These are phyloP conservation scores for Nycticryphes semicollaris DNA, from an alignment of 2,113 vertebrate genomes.

Conservation along the genomic window DNA sequence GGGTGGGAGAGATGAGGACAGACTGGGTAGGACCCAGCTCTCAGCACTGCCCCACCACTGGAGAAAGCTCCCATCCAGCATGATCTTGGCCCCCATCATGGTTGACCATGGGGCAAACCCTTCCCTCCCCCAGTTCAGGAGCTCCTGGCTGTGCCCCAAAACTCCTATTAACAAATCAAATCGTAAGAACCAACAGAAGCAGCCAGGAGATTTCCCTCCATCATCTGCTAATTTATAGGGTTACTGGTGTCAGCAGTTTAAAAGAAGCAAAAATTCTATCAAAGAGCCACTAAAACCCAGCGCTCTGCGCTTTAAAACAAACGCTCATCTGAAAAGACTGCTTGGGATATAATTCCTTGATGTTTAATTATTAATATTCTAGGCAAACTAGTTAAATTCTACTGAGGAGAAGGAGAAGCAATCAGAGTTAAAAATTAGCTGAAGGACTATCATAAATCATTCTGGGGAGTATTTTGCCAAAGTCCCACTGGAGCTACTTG, in stretches of 20 bases:
- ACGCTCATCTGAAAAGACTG: slow-evolving; percentile 53
- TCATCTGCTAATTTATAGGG: slow-evolving; percentile 69
- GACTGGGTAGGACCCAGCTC: not conserved
- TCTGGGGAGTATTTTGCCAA: slow-evolving; percentile 52
- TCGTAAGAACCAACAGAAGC: slow-evolving; percentile 37
- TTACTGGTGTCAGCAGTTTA: slow-evolving; percentile 67
- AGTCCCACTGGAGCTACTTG: not conserved
- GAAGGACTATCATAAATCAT: slow-evolving; percentile 58
- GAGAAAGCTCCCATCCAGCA: not conserved
- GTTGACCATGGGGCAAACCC: not conserved
- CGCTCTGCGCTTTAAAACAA: not conserved
- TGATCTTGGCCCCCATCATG: no score
- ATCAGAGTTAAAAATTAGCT: slow-evolving; percentile 66
- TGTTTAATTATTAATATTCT: slow-evolving; percentile 59
- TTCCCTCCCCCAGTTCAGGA: not conserved
- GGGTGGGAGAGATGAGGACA: not conserved
- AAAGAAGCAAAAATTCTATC: slow-evolving; percentile 56
- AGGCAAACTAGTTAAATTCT: slow-evolving; percentile 65
- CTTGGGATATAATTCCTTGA: slow-evolving; percentile 46
- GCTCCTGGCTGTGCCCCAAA: slow-evolving; percentile 60
- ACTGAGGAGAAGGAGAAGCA: not conserved
- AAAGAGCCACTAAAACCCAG: not conserved
- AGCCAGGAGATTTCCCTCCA: slow-evolving; percentile 65
- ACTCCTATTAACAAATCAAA: slow-evolving; percentile 69
- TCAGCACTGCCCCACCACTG: not conserved